Evolutionary conservation across 1,140 invertebrate species (phyloP), one percentile per base, ranked within the genome.

Genomic region (Meloidogyne exigua): DNA sequence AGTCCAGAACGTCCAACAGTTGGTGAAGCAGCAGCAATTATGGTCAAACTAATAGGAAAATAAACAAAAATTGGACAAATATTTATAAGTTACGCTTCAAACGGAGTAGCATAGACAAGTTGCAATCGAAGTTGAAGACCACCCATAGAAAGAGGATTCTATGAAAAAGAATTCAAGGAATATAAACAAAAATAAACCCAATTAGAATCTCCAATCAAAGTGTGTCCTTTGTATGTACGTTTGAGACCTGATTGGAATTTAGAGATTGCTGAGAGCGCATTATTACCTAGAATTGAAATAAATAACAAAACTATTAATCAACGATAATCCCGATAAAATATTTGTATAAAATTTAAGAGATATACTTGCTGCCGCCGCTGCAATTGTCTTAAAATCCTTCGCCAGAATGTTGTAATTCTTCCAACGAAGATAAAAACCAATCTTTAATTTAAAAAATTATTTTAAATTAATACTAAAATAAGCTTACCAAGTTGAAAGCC

Each of bases 111-210:
- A 68, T 79, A 81, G 1, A 77, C 25, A 62, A 82, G 80, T 66
- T 82, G 74, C 11, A 68, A 76, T 25, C 72, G 64, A 32, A 82
- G 72, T 1, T 82, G 80, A 39, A 82, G 67, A n/a, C 81, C 81
- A 63, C 78, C 77, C 63, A 76, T 69, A 15, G 78, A 80, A 11
- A 82, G 57, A 15, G 81, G 78, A 23, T 78, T 63, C 81, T 80
- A 79, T 18, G n/a, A 26, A 68, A 42, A 36, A 23, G 26, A 12
- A 32, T n/a, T 39, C 62, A 21, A 10, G 0, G 13, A 49, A 23
- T 68, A 57, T 26, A 71, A 28, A 49, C 63, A 72, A 26, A 49
- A 39, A 23, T 28, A 73, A 36, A 73, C 72, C 72, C 72, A 73
- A n/a, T 23, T 73, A 10, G 72, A 26, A 32, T 73, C 72, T 15